phyloP scores from a whole-genome alignment of 1,140 invertebrate genomes.

The Cydia strobilella region DNA sequence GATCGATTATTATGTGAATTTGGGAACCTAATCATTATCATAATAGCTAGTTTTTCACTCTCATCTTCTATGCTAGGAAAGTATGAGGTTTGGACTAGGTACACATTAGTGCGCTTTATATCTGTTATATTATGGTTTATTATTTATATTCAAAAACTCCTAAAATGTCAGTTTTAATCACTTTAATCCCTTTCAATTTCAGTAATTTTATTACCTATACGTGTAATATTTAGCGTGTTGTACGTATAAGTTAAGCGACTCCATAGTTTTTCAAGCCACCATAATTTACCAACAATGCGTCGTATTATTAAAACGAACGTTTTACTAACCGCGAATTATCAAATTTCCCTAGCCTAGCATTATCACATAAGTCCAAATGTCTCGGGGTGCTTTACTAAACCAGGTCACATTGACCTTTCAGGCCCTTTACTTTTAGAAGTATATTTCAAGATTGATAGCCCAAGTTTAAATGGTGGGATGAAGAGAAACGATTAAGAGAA shows the following conservation, averaged over 20 bases:
- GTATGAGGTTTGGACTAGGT: too few species aligned
- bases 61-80: too few species aligned
- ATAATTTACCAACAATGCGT: constrained; percentile 33
- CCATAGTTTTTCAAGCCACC: constrained; percentile 19
- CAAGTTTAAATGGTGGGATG: background rate
- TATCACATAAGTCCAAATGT: constrained; percentile 39
- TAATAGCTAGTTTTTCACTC: too few species aligned
- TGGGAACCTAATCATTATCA: too few species aligned
- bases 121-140: too few species aligned
- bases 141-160: too few species aligned
- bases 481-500: constrained; percentile 34
- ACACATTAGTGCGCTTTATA: too few species aligned
- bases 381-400: constrained; percentile 32
- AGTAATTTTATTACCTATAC: background rate
- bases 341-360: constrained; percentile 36
- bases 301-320: constrained; percentile 38
- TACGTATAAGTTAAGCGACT: background rate
- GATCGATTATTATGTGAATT: too few species aligned
- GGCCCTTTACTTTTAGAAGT: background rate
- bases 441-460: background rate
- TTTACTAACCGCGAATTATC: constrained; percentile 38
- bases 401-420: background rate
- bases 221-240: background rate
- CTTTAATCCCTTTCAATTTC: background rate
- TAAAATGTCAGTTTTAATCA: background rate